Percentiles rank a stretch among this genome's conserved stretches.
These are phyloP conservation scores for human DNA, from an alignment of 2,113 vertebrate species.

Conservation along the genomic window GRCh38 chr17:70290501-70291000, in stretches of 20 bases:
- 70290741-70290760: constrained; percentile 1
- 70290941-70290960: not conserved
- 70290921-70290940: constrained; percentile 56
- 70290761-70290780: constrained; percentile 48
- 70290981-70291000: not conserved
- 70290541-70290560: constrained; percentile 4
- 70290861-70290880: not conserved
- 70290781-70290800: not conserved
- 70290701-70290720: not conserved
- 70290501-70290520: not conserved
- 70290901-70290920: constrained; percentile 14
- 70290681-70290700: not conserved
- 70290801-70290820: not conserved
- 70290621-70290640: not conserved
- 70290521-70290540: not conserved
- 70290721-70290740: not conserved
- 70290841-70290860: constrained; percentile 51
- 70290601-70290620: not conserved
- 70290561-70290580: not conserved
- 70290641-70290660: not conserved
- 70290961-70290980: not conserved
- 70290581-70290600: not conserved
- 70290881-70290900: not conserved
- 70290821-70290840: not conserved
- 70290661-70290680: not conserved